A percentile compares a stretch with the other conserved stretches of the same genome.
Evolutionary conservation across 2,888 invertebrate species (phyloP).

Genomic region (Drosophila dives): DNA sequence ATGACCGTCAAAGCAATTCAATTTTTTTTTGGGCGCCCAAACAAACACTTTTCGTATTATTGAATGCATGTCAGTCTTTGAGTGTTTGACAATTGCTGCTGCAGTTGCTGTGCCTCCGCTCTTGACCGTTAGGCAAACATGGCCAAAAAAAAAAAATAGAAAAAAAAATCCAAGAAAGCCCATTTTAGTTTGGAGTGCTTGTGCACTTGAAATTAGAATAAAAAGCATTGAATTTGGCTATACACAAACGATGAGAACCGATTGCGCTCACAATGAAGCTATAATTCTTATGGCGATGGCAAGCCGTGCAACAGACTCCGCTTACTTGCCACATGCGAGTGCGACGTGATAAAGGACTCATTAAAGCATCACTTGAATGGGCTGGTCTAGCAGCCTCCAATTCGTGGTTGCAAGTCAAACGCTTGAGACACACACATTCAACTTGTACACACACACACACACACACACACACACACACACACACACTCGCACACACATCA

Average conservation of each 20-base stretch:
- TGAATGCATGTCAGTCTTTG: constrained; percentile 72
- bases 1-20: constrained; percentile 36
- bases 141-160: background rate
- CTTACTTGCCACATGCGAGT: constrained; percentile 40
- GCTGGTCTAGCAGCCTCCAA: constrained; percentile 74
- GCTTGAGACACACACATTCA: constrained; percentile 15
- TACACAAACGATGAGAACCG: constrained; percentile 59
- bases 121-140: constrained; percentile 67
- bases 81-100: constrained; percentile 60
- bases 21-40: constrained; percentile 63
- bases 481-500: constrained; percentile 23
- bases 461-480: constrained; percentile 11
- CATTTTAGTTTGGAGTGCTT: constrained; percentile 42
- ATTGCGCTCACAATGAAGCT: constrained; percentile 70
- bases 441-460: constrained; percentile 16
- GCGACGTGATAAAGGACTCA: constrained; percentile 80
- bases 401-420: constrained; percentile 42
- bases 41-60: constrained; percentile 59
- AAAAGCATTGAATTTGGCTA: constrained; percentile 58
- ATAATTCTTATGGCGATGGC: constrained; percentile 71
- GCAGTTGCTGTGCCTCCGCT: constrained; percentile 24
- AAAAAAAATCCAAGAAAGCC: background rate
- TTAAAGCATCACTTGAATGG: constrained; percentile 81
- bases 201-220: constrained; percentile 74
- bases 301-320: constrained; percentile 30